Evolutionary conservation across 2,113 vertebrate species (phyloP), one percentile per base, ranked within the genome.

Genomic region (Dissostichus mawsoni): DNA sequence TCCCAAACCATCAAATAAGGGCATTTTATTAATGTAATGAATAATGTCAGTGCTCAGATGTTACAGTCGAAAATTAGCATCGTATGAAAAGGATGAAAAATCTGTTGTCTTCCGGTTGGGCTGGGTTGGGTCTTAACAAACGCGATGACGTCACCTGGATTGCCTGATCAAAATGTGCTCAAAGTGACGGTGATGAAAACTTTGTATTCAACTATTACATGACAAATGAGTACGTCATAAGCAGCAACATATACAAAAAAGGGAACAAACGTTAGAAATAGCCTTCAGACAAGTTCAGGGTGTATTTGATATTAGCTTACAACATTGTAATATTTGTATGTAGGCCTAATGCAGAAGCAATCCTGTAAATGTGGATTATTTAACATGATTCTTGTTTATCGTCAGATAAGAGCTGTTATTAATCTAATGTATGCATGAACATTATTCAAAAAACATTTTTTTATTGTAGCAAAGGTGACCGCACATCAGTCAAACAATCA

Each of bases 1-100:
- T 13, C 97, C 97, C 69, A 99, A 63, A 0, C 97, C 97, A 87
- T 99, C 98, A 93, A 98, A 99, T 5, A 99, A 92, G 11, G 97
- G 97, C 98, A 99, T 98, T 82, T 80, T 95, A 74, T 53, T 64
- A 17, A 8, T 12, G 0, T n/a, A n/a, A 17, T 8, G 0, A 47
- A 11, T 23, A 50, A 25, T 2, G 29, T 11, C n/a, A 16, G 1
- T 4, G 47, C 0, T 72, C 17, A 72, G 25, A 4, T 8, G 8
- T 47, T 5, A 20, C 23, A 63, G 57, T 4, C 1, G 6, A 58
- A 50, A 55, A 65, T 64, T 57, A 16, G 25, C 82, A 90, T 84
- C 63, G 10, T 58, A 51, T 53, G 18, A 48, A 63, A 25, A 16
- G 14, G 41, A 48, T 52, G 20, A 16, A 14, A 55, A 59, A 56